Conservation (phyloP, 37 sponge, comb jelly and placozoan species). For the Petrosia ficiformis region DNA sequence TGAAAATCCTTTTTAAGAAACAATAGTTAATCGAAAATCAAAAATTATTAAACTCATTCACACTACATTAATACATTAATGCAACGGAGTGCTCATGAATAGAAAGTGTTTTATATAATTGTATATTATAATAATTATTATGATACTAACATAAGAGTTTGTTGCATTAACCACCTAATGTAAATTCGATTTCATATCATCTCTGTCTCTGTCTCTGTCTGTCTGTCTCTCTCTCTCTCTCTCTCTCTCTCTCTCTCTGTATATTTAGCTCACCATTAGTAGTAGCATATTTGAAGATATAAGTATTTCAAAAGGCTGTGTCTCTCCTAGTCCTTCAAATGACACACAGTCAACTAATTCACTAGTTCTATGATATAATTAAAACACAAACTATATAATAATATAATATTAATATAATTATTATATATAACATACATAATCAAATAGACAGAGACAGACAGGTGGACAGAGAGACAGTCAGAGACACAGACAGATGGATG, state of each 20-base stretch:
- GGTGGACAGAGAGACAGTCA: too few species aligned
- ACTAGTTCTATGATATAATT: background rate
- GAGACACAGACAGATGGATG: too few species aligned
- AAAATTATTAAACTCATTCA: too few species aligned
- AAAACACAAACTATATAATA: background rate
- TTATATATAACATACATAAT: background rate
- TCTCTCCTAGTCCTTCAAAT: conserved; percentile 57
- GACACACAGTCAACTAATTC: conserved; percentile 64
- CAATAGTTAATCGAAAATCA: too few species aligned
- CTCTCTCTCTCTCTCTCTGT: background rate
- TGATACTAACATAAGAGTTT: background rate
- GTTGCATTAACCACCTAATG: background rate
- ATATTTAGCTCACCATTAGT: conserved; percentile 87
- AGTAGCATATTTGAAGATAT: conserved; percentile 69
- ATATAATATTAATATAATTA: background rate
- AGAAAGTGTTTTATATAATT: background rate
- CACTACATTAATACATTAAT: too few species aligned
- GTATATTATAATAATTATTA: background rate
- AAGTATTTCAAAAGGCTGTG: conserved; percentile 71
- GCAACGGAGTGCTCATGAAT: too few species aligned
- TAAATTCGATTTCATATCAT: too few species aligned
- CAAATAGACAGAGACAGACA: too few species aligned
- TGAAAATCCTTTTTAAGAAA: conserved; percentile 80
- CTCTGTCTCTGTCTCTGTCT: conserved; percentile 4
- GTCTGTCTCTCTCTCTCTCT: conserved; percentile 1